Base-by-base conservation (phyloP, 2,113 vertebrate species). In the Lathamus discolor region DNA sequence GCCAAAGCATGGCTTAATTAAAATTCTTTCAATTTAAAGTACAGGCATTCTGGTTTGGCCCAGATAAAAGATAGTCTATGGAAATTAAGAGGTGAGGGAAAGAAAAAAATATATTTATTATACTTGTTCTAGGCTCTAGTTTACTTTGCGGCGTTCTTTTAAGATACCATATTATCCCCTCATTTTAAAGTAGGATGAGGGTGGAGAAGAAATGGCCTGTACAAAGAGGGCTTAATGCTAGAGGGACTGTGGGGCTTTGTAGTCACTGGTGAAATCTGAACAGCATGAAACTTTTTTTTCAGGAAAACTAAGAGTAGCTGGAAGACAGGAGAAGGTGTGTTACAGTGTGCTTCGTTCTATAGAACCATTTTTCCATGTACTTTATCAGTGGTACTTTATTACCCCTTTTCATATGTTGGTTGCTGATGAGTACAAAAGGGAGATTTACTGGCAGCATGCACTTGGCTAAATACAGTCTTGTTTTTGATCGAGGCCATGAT, bases 1-100 rank as follows among this genome's bases (percentile, higher is more conserved):
- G 73, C 86, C 90, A 93, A 63, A 92, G 59, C 5, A 31, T 17
- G 29, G 48, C 68, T 95, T 88, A 91, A 92, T 88, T 95, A 82
- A 86, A 95, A 79, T 78, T 72, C 49, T 88, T 81, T n/a, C 18
- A 39, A 17, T 93, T 91, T 91, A 51, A 95, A 84, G 17, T 81
- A 46, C 46, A 64, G 14, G 48, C 81, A 49, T 91, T 95, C 81
- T 7, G 5, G 9, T 93, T 86, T 84, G 76, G 31, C 79, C 24
- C 27, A 76, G 69, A 72, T 84, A 35, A 83, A 95, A 77, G 18
- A 59, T 86, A 78, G 84, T 67, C 14, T 78, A 5, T 78, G 66
- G 46, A 88, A 91, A 84, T 84, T n/a, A 89, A 72, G 48, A 61
- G 23, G 10, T 27, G 22, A 33, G 20, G 6, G 27, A 28, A 77